These are phyloP conservation scores for Cephalopterus ornatus DNA, from an alignment of 2,113 vertebrate genomes.

Conservation along the genomic window DNA sequence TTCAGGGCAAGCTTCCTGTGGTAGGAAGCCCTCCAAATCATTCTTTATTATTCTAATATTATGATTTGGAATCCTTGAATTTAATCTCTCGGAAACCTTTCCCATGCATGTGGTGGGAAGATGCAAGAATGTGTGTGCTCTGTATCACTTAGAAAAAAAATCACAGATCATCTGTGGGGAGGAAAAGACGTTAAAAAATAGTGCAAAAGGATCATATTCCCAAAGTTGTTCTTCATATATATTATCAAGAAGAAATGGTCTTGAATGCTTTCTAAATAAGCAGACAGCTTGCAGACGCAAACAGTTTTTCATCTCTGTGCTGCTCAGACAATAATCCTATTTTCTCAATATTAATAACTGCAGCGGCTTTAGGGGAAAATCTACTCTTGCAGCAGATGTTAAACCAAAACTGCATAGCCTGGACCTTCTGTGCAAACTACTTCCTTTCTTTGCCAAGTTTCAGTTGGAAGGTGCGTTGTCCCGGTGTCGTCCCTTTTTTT, in stretches of 20 bases:
- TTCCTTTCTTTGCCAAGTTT: not conserved
- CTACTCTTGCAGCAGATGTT: conserved; percentile 7
- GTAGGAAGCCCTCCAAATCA: conserved; percentile 18
- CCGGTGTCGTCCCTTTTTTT: rapidly evolving
- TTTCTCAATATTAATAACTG: conserved; percentile 39
- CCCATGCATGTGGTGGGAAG: not conserved
- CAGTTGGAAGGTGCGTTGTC: not conserved
- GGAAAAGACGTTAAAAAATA: not conserved
- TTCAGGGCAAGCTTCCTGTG: conserved; percentile 1
- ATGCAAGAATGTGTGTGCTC: not conserved
- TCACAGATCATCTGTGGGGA: not conserved
- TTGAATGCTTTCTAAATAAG: not conserved
- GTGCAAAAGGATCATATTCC: not conserved
- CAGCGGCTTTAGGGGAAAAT: not conserved
- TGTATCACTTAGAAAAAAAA: not conserved
- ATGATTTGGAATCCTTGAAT: conserved; percentile 23
- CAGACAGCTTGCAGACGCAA: conserved; percentile 12
- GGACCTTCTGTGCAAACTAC: not conserved
- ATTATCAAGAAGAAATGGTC: not conserved
- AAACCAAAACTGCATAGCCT: not conserved
- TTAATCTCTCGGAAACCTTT: not conserved
- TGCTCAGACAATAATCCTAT: conserved; percentile 17
- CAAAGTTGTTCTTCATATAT: not conserved
- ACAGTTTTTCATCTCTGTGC: not conserved
- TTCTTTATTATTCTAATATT: conserved; percentile 15